Percentiles rank a stretch among this genome's conserved stretches.
Evolutionary conservation across 2,797 vertebrate species (phyloP).

Genomic region (Rhyacichthys aspro): DNA sequence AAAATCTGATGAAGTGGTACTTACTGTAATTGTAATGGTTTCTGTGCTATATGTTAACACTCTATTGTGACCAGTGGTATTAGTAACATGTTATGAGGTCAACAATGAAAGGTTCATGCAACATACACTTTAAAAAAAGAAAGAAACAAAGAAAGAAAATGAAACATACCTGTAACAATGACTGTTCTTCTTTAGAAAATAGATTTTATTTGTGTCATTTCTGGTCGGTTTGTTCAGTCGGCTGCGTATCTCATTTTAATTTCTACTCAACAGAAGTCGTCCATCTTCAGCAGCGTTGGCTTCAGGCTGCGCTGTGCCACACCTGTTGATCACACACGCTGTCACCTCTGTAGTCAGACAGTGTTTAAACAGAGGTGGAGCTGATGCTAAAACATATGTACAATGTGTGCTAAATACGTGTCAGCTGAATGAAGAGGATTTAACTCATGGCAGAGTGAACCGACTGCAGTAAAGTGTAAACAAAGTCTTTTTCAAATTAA

Average conservation of each 20-base stretch:
- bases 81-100: too few relatives aligned
- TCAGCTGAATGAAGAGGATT: too few relatives aligned
- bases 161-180: constrained; percentile 24
- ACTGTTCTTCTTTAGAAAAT: constrained; percentile 2
- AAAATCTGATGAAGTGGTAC: too few relatives aligned
- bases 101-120: neutral
- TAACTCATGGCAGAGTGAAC: too few relatives aligned
- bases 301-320: constrained; percentile 41
- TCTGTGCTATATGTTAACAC: too few relatives aligned
- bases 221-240: constrained; percentile 34
- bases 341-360: constrained; percentile 7
- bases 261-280: constrained; percentile 9
- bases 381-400: neutral
- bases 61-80: too few relatives aligned
- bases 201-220: constrained; percentile 24
- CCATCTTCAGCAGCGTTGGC: constrained; percentile 21
- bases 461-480: too few relatives aligned
- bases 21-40: too few relatives aligned
- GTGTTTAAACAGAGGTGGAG: constrained; percentile 68
- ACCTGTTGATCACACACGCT: constrained; percentile 64
- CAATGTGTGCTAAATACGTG: too few relatives aligned
- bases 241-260: neutral
- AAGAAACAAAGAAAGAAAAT: neutral
- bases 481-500: too few relatives aligned
- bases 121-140: neutral